phyloP scores from a whole-genome alignment of 2,888 invertebrate species.

The Alcis repandata region DNA sequence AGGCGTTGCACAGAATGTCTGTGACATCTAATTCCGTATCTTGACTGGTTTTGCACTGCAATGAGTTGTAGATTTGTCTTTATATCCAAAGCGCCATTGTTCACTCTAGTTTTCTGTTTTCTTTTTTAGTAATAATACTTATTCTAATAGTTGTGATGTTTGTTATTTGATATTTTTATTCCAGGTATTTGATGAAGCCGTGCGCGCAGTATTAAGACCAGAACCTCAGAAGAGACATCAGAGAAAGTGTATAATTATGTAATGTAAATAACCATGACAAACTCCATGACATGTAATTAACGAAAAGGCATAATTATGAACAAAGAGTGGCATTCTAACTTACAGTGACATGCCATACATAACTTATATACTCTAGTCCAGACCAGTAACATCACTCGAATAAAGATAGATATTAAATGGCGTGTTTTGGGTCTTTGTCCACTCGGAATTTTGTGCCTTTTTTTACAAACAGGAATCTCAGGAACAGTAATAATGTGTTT shows the following conservation, averaged over 20 bases:
- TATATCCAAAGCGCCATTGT: slow-evolving; percentile 24
- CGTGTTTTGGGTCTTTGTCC: slow-evolving; percentile 2
- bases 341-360: neutral
- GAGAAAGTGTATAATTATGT: slow-evolving; percentile 95
- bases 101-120: neutral
- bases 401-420: neutral
- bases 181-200: slow-evolving; percentile 99
- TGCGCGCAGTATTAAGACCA: slow-evolving; percentile 98
- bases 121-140: too few relatives aligned
- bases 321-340: slow-evolving; percentile 1
- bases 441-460: slow-evolving; percentile 37
- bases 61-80: slow-evolving; percentile 11
- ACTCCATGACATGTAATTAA: slow-evolving; percentile 37
- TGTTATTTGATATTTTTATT: slow-evolving; percentile 13
- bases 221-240: slow-evolving; percentile 98
- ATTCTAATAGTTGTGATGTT: slow-evolving; percentile 32
- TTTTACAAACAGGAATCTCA: slow-evolving; percentile 72
- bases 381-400: slow-evolving; percentile 1
- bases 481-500: slow-evolving; percentile 84
- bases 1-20: too few relatives aligned
- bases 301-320: slow-evolving; percentile 25
- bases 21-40: too few relatives aligned
- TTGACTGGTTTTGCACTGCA: too few relatives aligned
- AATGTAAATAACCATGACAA: slow-evolving; percentile 88
- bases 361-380: slow-evolving; percentile 10